Evolutionary conservation across 2,888 invertebrate genomes (phyloP), one percentile per base, ranked within the genome.

Genomic region (Hecatera dysodea): DNA sequence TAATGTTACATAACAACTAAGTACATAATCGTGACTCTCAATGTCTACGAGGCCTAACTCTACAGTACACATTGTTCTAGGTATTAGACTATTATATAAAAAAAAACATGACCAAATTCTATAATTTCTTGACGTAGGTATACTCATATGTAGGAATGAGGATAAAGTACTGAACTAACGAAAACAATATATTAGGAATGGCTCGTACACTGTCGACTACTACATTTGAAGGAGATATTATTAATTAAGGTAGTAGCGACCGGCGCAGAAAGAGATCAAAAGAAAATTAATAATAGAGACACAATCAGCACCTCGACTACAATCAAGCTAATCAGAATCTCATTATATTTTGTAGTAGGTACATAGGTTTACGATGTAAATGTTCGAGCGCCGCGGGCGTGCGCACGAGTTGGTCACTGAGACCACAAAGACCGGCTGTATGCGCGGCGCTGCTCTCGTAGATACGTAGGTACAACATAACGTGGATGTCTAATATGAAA

Each of bases 101-200:
- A 52, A 27, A 53, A 53, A 65, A 71, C 44, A 56, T 70, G 75
- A 75, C 75, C 75, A 75, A 75, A 71, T 61, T 55, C 46, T 50
- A 33, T 60, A 67, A 50, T 60, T 8, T 75, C n/a, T 64, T 11
- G 48, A 61, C 24, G 39, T 76, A 71, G 55, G 19, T 70, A 53
- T 42, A 70, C 44, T 19, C 44, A 8, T 19, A 42, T 15, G 50
- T 39, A 64, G 44, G 61, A 27, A 8, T 19, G 36, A 24, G 27
- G 27, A 33, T 24, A 33, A 39, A 55, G 39, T 17, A n/a, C 29
- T 46, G 12, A 46, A 53, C 39, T n/a, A 22, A 39, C 12, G 59
- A 46, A 59, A 15, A 42, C 12, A 24, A 57, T 22, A 22, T 39
- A 57, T 29, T 39, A 62, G 15, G 9, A 50, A 68, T 17, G 3